These are phyloP conservation scores for Phragmatobia fuliginosa DNA, from an alignment of 2,888 invertebrate species.

Conservation along the genomic window DNA sequence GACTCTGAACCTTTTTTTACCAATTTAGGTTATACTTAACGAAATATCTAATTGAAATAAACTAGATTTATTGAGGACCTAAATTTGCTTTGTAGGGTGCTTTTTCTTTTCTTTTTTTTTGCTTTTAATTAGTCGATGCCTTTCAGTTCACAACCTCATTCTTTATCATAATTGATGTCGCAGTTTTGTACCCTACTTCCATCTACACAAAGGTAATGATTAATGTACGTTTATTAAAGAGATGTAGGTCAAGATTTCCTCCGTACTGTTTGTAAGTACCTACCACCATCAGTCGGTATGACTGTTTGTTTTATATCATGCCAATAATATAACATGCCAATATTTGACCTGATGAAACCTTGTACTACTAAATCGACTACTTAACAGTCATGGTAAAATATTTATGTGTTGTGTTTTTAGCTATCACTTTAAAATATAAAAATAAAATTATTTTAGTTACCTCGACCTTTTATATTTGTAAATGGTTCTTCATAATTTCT, in stretches of 20 bases:
- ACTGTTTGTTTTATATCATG: conserved; percentile 14
- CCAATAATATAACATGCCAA: not conserved
- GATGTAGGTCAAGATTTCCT: conserved; percentile 11
- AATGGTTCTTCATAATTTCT: not conserved
- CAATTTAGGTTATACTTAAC: not conserved
- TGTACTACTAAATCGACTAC: not conserved
- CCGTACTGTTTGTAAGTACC: not conserved
- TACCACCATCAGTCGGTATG: conserved; percentile 8
- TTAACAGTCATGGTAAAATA: not conserved
- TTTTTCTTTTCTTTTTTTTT: not conserved
- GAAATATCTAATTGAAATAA: conserved; percentile 2
- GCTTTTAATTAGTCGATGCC: not conserved
- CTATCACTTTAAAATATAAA: not conserved
- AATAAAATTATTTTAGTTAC: not conserved
- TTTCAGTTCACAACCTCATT: not conserved
- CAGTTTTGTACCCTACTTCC: conserved; percentile 11
- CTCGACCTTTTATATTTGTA: not conserved
- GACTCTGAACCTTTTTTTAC: too few relatives aligned
- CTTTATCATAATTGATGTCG: not conserved
- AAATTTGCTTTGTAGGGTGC: not conserved
- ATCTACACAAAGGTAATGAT: conserved; percentile 12
- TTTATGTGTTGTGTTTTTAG: not conserved
- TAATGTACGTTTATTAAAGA: conserved; percentile 4
- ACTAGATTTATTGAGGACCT: not conserved
- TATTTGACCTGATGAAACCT: not conserved